Evolutionary conservation across 2,113 vertebrate genomes (phyloP).

Genomic region (Arvicanthis niloticus): DNA sequence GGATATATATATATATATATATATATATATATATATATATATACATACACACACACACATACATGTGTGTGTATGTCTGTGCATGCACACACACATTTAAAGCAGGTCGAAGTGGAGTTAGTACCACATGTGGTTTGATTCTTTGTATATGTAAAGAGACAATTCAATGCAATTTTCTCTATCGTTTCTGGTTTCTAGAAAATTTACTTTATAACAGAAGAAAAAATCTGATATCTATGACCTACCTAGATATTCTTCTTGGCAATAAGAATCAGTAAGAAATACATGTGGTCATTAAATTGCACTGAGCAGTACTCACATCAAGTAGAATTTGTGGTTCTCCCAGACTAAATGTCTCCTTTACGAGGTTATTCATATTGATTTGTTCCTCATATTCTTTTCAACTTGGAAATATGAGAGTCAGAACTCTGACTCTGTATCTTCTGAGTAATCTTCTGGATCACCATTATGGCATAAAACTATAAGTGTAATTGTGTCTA

Average conservation of each 20-base stretch:
- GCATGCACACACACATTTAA: background rate
- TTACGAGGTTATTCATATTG: conserved; percentile 56
- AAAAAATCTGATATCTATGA: background rate
- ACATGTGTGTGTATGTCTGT: too few relatives aligned
- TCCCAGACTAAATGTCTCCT: background rate
- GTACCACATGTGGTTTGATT: fast-evolving
- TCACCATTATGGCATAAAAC: conserved; percentile 6
- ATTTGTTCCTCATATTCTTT: conserved; percentile 58
- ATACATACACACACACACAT: too few relatives aligned
- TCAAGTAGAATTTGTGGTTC: conserved; percentile 28
- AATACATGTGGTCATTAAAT: conserved; percentile 24
- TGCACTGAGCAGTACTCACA: background rate
- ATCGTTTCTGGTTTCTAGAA: background rate
- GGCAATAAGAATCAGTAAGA: background rate
- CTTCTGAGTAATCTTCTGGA: conserved; percentile 6
- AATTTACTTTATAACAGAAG: background rate
- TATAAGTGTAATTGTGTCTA: background rate
- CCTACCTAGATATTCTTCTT: background rate
- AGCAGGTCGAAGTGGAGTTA: background rate
- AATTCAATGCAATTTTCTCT: background rate
- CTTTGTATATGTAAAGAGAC: background rate
- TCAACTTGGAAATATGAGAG: conserved; percentile 40
- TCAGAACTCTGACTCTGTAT: background rate
- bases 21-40: too few relatives aligned
- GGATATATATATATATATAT: background rate